Conservation (phyloP, 2,113 vertebrate genomes). For the Emberiza fucata region DNA sequence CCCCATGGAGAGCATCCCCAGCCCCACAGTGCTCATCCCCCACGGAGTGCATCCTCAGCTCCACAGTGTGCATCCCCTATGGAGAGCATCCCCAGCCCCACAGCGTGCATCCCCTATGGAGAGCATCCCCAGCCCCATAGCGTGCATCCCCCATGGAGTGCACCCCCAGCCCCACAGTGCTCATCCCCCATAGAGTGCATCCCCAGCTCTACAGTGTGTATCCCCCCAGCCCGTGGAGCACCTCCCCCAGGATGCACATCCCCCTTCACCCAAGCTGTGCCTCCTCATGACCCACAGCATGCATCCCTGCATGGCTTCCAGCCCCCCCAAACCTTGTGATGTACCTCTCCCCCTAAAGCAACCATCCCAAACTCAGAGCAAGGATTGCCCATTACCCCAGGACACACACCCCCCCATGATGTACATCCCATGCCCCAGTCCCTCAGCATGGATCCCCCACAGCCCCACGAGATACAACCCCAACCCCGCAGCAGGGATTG, state of each 20-base stretch:
- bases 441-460: background rate
- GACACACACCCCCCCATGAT: too few species aligned
- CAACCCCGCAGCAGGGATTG: background rate
- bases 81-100: too few species aligned
- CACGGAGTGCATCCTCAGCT: background rate
- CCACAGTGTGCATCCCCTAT: fast-evolving
- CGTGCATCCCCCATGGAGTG: too few species aligned
- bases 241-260: background rate
- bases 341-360: background rate
- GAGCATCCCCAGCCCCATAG: background rate
- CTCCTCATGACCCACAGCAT: background rate
- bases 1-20: too few species aligned
- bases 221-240: too few species aligned
- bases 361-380: background rate
- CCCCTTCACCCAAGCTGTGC: background rate
- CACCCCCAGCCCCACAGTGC: too few species aligned
- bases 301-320: background rate
- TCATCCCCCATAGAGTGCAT: background rate
- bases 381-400: background rate
- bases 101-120: background rate
- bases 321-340: too few species aligned
- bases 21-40: background rate
- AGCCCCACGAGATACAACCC: background rate
- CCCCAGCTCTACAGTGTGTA: too few species aligned
- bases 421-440: background rate